Evolutionary conservation across 2,888 invertebrate species (phyloP).

Genomic region (Acanthococcus lagerstroemiae): DNA sequence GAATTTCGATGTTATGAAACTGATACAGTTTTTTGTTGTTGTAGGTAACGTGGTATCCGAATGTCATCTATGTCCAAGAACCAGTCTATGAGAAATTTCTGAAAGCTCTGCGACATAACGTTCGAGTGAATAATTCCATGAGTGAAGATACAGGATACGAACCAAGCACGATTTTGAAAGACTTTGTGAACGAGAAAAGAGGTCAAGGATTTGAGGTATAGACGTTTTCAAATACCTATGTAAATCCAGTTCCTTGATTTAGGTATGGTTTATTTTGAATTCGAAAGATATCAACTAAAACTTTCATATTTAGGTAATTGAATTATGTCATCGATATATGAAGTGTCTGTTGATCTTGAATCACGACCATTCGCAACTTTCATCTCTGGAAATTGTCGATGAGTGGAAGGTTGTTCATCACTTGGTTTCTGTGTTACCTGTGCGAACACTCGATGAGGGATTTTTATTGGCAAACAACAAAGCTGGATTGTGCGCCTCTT

Average conservation of each 20-base stretch:
- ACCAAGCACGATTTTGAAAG: neutral
- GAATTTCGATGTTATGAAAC: too few relatives aligned
- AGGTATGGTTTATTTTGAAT: too few relatives aligned
- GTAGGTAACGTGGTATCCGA: conserved; percentile 15
- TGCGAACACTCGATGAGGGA: conserved; percentile 2
- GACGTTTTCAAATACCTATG: neutral
- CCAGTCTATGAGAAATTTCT: conserved; percentile 11
- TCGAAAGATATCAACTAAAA: neutral
- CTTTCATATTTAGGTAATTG: neutral
- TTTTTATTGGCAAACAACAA: neutral
- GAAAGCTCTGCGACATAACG: neutral
- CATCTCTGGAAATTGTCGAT: neutral
- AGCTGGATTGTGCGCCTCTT: conserved; percentile 7
- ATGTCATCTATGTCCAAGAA: conserved; percentile 21
- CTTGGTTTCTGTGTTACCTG: conserved; percentile 9
- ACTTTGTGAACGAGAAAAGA: conserved; percentile 8
- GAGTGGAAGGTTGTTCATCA: conserved; percentile 3
- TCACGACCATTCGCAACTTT: neutral
- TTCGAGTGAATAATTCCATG: neutral
- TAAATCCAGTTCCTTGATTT: neutral
- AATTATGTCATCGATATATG: neutral
- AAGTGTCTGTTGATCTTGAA: conserved; percentile 10
- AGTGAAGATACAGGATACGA: neutral
- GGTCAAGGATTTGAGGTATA: neutral
- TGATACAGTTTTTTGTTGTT: neutral